phyloP scores from a whole-genome alignment of 2,113 vertebrate species.

The Addax nasomaculatus region DNA sequence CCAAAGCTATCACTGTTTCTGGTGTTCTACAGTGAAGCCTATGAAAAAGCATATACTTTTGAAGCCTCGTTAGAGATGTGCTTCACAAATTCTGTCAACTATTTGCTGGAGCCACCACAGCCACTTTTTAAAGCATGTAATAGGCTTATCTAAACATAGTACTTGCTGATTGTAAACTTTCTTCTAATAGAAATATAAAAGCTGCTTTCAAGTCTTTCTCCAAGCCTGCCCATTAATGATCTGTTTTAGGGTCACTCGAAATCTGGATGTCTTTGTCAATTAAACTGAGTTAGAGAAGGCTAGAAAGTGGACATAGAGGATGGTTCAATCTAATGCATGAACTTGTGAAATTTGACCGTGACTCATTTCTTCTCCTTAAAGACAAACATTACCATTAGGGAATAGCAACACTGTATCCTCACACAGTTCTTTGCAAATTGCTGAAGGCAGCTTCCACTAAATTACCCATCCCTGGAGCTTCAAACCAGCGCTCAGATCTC shows the following conservation, averaged over 20 bases:
- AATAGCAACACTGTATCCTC: neutral
- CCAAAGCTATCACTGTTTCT: neutral
- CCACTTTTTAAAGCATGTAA: neutral
- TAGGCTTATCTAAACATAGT: slow-evolving; percentile 10
- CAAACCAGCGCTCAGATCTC: neutral
- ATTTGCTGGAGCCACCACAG: neutral
- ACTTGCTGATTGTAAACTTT: slow-evolving; percentile 46
- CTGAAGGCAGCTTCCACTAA: neutral
- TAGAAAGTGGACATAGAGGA: neutral
- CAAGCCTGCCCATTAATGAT: slow-evolving; percentile 31
- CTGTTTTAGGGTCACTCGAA: slow-evolving; percentile 49
- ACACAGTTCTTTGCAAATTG: neutral
- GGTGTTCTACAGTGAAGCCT: neutral
- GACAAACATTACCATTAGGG: slow-evolving; percentile 27
- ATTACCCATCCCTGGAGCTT: neutral
- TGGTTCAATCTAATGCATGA: neutral
- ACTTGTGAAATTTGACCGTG: slow-evolving; percentile 41
- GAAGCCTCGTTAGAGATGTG: neutral
- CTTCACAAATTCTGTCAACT: neutral
- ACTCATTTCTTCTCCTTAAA: slow-evolving; percentile 44
- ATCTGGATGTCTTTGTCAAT: slow-evolving; percentile 49
- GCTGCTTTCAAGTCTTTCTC: slow-evolving; percentile 22
- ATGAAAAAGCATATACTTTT: neutral
- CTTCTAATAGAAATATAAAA: slow-evolving; percentile 49
- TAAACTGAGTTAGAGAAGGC: slow-evolving; percentile 31